Evolutionary conservation across 2,797 vertebrate genomes (phyloP).

Genomic region (Synaphobranchus kaupii): DNA sequence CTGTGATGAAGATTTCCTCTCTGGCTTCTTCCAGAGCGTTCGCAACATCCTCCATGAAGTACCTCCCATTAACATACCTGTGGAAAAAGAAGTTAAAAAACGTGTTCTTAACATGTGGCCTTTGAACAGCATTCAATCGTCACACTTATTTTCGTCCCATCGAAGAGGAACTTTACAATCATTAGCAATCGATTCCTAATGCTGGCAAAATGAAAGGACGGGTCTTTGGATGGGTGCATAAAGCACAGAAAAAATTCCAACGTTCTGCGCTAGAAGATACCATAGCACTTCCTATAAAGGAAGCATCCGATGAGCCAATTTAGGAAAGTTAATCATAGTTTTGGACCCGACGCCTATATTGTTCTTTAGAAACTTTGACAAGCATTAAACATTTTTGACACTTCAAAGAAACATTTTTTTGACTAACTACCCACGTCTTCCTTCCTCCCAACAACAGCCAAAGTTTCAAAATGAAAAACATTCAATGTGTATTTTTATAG

Average conservation of each 20-base stretch:
- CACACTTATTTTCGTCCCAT: background rate
- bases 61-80: slow-evolving; percentile 96
- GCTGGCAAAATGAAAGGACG: background rate
- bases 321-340: background rate
- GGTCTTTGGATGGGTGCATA: background rate
- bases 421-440: background rate
- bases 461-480: background rate
- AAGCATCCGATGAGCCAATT: background rate
- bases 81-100: background rate
- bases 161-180: background rate
- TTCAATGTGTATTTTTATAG: background rate
- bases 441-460: background rate
- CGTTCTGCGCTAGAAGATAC: background rate
- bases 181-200: background rate
- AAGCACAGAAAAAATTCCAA: background rate
- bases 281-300: background rate
- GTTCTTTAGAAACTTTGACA: background rate
- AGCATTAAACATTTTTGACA: background rate
- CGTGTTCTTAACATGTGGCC: background rate
- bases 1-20: slow-evolving; percentile 98
- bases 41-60: slow-evolving; percentile 94
- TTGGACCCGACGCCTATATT: background rate
- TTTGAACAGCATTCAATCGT: background rate
- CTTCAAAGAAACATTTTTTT: background rate
- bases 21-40: slow-evolving; percentile 90